These are phyloP conservation scores for Mareca strepera DNA, from an alignment of 2,797 vertebrate genomes.

Conservation along the genomic window DNA sequence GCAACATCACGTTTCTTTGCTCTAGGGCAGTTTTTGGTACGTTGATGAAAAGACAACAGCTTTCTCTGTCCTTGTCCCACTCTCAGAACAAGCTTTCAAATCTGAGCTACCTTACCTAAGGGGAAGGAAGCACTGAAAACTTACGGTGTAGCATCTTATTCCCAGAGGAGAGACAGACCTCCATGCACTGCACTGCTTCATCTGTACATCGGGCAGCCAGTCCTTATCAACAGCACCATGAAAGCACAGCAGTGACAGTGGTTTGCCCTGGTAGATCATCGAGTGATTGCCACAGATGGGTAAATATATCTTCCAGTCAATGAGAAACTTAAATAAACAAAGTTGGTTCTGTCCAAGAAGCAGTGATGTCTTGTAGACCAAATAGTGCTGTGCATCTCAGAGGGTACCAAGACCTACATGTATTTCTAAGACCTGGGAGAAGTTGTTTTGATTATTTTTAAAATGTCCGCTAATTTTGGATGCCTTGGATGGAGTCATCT, in stretches of 20 bases:
- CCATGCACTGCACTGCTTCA: rapidly evolving
- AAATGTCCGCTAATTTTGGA: neutral
- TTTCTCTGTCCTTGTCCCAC: neutral
- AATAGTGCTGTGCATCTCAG: neutral
- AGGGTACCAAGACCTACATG: neutral
- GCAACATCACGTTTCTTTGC: neutral
- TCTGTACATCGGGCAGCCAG: neutral
- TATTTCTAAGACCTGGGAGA: neutral
- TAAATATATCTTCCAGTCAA: neutral
- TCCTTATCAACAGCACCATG: neutral
- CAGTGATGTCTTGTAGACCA: neutral
- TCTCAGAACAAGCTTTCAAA: neutral
- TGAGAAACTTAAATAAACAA: neutral
- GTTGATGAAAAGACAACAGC: neutral
- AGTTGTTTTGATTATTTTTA: neutral
- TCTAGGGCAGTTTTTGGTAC: neutral
- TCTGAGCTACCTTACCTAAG: neutral
- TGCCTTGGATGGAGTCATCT: neutral
- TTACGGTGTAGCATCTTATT: neutral
- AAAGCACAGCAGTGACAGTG: neutral
- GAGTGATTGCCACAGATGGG: neutral
- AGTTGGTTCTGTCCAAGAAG: neutral
- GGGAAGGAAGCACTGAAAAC: neutral
- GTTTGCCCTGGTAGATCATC: neutral
- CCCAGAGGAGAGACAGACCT: slow-evolving; percentile 4